A percentile compares a stretch with the other conserved stretches of the same genome.
Conservation (phyloP, 2,113 vertebrate genomes). For the Blennius ocellaris region DNA sequence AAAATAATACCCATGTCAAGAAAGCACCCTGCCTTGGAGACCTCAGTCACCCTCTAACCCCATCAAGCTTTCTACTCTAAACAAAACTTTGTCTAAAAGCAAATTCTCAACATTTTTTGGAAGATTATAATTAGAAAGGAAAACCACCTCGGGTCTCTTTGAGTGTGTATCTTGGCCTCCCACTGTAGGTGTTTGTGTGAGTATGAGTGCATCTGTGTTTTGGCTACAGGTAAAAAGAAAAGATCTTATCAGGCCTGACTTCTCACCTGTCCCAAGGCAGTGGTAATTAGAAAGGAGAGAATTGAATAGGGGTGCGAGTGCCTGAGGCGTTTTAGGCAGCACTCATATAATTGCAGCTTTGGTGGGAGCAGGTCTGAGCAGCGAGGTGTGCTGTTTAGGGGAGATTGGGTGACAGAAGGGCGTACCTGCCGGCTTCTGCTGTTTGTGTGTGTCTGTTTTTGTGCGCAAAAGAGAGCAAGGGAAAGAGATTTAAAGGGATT, state of each 20-base stretch:
- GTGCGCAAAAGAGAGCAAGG: slow-evolving; percentile 13
- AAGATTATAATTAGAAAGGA: slow-evolving; percentile 88
- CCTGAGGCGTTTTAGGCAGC: slow-evolving; percentile 84
- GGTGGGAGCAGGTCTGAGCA: slow-evolving; percentile 87
- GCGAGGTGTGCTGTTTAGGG: slow-evolving; percentile 84
- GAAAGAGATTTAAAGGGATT: slow-evolving; percentile 66
- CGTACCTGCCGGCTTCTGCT: slow-evolving; percentile 72
- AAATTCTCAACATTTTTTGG: slow-evolving; percentile 84
- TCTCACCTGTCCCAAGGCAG: slow-evolving; percentile 89
- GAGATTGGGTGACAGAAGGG: slow-evolving; percentile 84
- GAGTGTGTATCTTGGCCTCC: slow-evolving; percentile 44
- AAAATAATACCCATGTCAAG: slow-evolving; percentile 23
- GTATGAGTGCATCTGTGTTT: slow-evolving; percentile 69
- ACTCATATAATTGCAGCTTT: slow-evolving; percentile 90
- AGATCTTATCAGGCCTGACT: slow-evolving; percentile 90
- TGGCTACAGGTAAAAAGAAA: slow-evolving; percentile 87
- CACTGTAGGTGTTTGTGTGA: slow-evolving; percentile 58
- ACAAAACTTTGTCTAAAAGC: slow-evolving; percentile 77
- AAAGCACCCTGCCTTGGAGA: slow-evolving; percentile 39
- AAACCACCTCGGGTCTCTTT: slow-evolving; percentile 75
- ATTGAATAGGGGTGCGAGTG: slow-evolving; percentile 85
- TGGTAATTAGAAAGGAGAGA: slow-evolving; percentile 91
- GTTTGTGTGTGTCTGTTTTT: slow-evolving; percentile 43
- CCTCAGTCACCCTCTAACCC: slow-evolving; percentile 53
- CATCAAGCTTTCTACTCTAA: slow-evolving; percentile 66